phyloP scores from a whole-genome alignment of 1,140 invertebrate genomes.

The Tetraneura akinire region DNA sequence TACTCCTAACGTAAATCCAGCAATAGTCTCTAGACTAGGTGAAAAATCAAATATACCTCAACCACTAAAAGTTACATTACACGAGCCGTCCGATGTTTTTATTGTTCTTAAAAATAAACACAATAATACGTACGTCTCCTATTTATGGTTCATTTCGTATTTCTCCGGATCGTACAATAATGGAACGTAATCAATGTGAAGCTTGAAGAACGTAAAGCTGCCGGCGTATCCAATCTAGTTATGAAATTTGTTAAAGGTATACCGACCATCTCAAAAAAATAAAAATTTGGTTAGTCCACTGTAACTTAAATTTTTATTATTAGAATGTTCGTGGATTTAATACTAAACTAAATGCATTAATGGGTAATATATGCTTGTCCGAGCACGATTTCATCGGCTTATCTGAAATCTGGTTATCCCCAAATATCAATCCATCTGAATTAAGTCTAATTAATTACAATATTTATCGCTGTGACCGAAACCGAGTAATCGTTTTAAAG shows the following conservation, averaged over 20 bases:
- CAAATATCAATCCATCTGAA: conserved; percentile 9
- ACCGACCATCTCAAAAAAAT: conserved; percentile 24
- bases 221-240: neutral
- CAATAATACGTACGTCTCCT: neutral
- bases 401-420: conserved; percentile 11
- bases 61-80: conserved; percentile 22
- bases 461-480: neutral
- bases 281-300: neutral
- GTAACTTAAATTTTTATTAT: neutral
- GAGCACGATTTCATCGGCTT: neutral
- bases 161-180: neutral
- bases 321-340: conserved; percentile 19
- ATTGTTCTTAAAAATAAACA: conserved; percentile 11
- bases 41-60: conserved; percentile 16
- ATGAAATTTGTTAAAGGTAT: conserved; percentile 15
- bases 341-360: conserved; percentile 12
- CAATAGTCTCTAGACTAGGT: neutral
- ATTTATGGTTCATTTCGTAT: neutral
- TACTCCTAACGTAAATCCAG: neutral
- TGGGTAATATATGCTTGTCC: neutral
- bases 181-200: neutral
- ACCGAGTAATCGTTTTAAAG: neutral
- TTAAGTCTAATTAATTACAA: neutral
- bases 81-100: conserved; percentile 14
- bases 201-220: neutral